phyloP scores from a whole-genome alignment of 2,797 vertebrate species.

The Cyprinodon diabolis region DNA sequence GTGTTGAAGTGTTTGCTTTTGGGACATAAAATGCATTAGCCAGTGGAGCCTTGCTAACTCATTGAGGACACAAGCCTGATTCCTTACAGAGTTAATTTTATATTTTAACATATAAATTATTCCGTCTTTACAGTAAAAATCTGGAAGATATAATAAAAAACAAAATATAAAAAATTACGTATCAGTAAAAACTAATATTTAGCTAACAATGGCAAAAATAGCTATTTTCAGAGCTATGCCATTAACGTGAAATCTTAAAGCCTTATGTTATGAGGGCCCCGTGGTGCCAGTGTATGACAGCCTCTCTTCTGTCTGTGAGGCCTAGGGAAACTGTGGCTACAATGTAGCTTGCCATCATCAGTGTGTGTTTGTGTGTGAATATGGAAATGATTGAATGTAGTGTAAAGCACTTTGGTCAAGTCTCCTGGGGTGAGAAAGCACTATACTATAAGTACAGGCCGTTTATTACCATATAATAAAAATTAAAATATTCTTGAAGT shows the following conservation, averaged over 20 bases:
- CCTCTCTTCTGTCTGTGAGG: too few relatives aligned
- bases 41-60: slow-evolving; percentile 10
- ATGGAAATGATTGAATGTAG: too few relatives aligned
- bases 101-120: not conserved
- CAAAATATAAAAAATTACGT: not conserved
- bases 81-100: not conserved
- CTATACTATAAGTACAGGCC: too few relatives aligned
- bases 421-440: too few relatives aligned
- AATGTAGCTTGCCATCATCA: too few relatives aligned
- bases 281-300: too few relatives aligned
- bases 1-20: slow-evolving; percentile 39
- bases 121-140: not conserved
- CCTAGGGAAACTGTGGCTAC: too few relatives aligned
- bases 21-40: slow-evolving; percentile 27
- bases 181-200: not conserved
- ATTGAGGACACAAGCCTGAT: not conserved
- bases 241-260: not conserved
- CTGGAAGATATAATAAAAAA: not conserved
- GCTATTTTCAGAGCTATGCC: not conserved
- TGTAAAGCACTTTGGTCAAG: too few relatives aligned
- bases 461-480: too few relatives aligned
- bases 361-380: too few relatives aligned
- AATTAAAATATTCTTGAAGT: too few relatives aligned
- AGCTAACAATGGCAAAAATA: not conserved
- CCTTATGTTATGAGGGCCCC: too few relatives aligned